A percentile compares a stretch with the other conserved stretches of the same genome.
Conservation (phyloP, 2,888 invertebrate species). For the Polymixis lichenea region DNA sequence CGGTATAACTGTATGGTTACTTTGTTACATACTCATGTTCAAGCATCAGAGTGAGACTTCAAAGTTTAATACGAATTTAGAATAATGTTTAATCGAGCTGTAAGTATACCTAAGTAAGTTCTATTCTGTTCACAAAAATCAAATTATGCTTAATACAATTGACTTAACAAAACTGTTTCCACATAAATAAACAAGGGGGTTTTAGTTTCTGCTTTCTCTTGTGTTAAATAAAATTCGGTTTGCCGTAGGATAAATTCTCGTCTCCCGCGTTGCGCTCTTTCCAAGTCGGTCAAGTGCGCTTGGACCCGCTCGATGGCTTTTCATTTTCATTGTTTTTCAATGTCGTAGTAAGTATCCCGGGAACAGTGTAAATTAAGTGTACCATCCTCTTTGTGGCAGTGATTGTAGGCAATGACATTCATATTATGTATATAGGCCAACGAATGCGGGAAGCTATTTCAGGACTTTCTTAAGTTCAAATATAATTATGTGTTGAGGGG, state of each 20-base stretch:
- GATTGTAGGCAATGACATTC: constrained; percentile 28
- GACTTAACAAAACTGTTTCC: constrained; percentile 12
- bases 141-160: constrained; percentile 15
- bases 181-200: constrained; percentile 33
- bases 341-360: constrained; percentile 51
- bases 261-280: constrained; percentile 67
- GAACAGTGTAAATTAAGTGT: constrained; percentile 52
- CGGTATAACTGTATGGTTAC: not conserved
- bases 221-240: constrained; percentile 61
- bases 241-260: constrained; percentile 65
- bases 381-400: constrained; percentile 20
- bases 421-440: constrained; percentile 6
- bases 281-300: constrained; percentile 75
- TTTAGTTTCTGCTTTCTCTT: constrained; percentile 60
- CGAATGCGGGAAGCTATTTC: not conserved
- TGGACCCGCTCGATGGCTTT: constrained; percentile 72
- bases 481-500: not conserved
- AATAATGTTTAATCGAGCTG: not conserved
- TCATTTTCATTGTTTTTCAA: constrained; percentile 76
- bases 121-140: not conserved
- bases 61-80: not conserved
- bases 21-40: not conserved
- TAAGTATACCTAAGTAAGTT: not conserved
- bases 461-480: not conserved
- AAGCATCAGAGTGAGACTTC: not conserved